Evolutionary conservation across 92 coral and sea anemone species (phyloP).

Genomic region (Zoanthus gigantus): DNA sequence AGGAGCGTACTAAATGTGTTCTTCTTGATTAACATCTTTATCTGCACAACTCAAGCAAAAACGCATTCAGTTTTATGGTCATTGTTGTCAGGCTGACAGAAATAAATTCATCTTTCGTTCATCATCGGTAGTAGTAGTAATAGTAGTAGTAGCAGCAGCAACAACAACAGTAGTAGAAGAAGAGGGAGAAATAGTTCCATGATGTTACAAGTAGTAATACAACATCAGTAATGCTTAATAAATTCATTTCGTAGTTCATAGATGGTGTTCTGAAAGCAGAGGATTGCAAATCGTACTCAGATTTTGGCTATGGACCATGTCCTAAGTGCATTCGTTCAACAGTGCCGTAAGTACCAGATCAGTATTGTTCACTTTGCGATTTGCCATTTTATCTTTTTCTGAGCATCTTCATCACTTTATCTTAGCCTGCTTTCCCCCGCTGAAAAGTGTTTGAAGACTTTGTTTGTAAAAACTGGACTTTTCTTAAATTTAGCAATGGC

Average conservation of each 20-base stretch:
- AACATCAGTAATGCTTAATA: background rate
- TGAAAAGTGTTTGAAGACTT: no score
- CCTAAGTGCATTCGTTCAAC: conserved; percentile 43
- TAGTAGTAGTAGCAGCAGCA: background rate
- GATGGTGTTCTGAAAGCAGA: conserved; percentile 42
- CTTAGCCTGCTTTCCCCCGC: no score
- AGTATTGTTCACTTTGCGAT: background rate
- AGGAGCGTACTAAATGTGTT: no score
- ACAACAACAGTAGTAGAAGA: background rate
- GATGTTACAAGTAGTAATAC: background rate
- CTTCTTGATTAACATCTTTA: no score
- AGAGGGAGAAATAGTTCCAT: background rate
- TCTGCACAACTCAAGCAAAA: no score
- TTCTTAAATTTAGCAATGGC: no score
- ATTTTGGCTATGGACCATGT: conserved; percentile 81
- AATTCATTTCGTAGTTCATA: conserved; percentile 57
- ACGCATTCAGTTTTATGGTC: no score
- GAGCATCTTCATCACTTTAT: no score
- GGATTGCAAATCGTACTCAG: conserved; percentile 56
- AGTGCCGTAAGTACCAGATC: conserved; percentile 7
- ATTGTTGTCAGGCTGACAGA: no score
- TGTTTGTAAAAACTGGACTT: no score
- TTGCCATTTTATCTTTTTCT: background rate
- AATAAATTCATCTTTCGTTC: no score
- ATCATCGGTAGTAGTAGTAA: background rate